These are phyloP conservation scores for Dinocampus coccinellae DNA, from an alignment of 2,888 invertebrate genomes.

Conservation along the genomic window DNA sequence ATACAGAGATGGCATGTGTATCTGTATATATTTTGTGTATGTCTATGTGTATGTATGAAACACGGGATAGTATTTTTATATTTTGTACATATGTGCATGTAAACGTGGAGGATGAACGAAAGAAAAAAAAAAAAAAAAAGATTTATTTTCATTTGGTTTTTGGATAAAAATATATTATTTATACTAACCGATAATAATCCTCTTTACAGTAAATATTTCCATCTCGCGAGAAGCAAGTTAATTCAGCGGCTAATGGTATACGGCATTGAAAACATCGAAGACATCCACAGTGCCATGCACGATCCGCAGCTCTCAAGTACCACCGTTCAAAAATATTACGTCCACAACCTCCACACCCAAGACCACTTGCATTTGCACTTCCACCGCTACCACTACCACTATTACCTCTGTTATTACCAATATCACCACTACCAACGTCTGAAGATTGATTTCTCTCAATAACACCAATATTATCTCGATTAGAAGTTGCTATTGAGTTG, in stretches of 20 bases:
- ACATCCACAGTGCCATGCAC: conserved; percentile 91
- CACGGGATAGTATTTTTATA: too few relatives aligned
- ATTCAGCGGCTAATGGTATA: conserved; percentile 85
- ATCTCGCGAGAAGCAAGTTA: conserved; percentile 90
- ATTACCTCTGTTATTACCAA: background rate
- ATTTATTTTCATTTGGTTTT: too few relatives aligned
- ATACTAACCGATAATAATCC: conserved; percentile 89
- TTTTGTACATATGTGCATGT: background rate
- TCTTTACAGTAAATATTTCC: conserved; percentile 95
- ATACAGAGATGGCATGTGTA: conserved; percentile 58
- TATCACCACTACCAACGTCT: conserved; percentile 54
- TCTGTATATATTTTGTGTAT: conserved; percentile 15
- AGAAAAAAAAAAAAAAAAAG: too few relatives aligned
- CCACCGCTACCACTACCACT: conserved; percentile 54
- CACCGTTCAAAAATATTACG: conserved; percentile 75
- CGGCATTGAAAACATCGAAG: conserved; percentile 89
- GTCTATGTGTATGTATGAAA: too few relatives aligned
- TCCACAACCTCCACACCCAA: conserved; percentile 75
- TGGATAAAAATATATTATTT: conserved; percentile 30
- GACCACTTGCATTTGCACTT: conserved; percentile 57
- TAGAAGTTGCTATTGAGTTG: conserved; percentile 67
- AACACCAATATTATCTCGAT: conserved; percentile 64
- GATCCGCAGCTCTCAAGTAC: conserved; percentile 87
- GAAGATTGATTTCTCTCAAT: conserved; percentile 46
- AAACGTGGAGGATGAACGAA: conserved; percentile 15